Evolutionary conservation across 2,888 invertebrate species (phyloP).

Genomic region (Balanococcus diminutus): DNA sequence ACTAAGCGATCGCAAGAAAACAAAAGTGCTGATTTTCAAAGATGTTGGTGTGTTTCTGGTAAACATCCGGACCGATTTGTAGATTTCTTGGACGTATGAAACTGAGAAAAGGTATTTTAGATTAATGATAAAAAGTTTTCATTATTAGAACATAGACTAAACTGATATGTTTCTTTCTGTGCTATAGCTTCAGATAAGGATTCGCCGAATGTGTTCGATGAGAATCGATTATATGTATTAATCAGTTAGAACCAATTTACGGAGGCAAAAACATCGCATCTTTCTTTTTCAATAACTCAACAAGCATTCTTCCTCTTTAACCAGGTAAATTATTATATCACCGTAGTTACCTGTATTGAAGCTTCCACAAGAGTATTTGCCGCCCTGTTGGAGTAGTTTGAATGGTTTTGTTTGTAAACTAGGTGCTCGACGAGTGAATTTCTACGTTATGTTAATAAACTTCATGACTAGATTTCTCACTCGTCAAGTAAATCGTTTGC

Average conservation of each 20-base stretch:
- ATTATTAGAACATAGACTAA: no score
- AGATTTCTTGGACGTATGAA: conserved; percentile 82
- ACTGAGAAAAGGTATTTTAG: conserved; percentile 67
- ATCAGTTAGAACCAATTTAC: conserved; percentile 83
- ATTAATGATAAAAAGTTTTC: neutral
- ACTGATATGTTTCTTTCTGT: neutral
- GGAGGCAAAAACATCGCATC: conserved; percentile 86
- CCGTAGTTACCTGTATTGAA: neutral
- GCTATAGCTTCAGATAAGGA: conserved; percentile 79
- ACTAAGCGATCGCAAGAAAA: conserved; percentile 75
- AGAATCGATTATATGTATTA: conserved; percentile 80
- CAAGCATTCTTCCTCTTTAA: conserved; percentile 75
- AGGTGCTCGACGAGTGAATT: conserved; percentile 64
- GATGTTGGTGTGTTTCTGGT: conserved; percentile 74
- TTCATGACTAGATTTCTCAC: conserved; percentile 57
- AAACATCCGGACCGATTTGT: conserved; percentile 77
- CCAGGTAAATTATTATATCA: conserved; percentile 72
- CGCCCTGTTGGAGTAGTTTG: neutral
- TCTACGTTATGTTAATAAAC: conserved; percentile 53
- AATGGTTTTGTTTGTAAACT: neutral
- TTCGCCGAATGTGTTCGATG: conserved; percentile 74
- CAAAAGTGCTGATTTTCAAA: conserved; percentile 70
- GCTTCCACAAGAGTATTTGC: neutral
- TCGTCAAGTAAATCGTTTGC: conserved; percentile 50
- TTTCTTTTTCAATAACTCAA: conserved; percentile 74